phyloP scores from a whole-genome alignment of 2,113 vertebrate genomes.

The Myotis davidii region DNA sequence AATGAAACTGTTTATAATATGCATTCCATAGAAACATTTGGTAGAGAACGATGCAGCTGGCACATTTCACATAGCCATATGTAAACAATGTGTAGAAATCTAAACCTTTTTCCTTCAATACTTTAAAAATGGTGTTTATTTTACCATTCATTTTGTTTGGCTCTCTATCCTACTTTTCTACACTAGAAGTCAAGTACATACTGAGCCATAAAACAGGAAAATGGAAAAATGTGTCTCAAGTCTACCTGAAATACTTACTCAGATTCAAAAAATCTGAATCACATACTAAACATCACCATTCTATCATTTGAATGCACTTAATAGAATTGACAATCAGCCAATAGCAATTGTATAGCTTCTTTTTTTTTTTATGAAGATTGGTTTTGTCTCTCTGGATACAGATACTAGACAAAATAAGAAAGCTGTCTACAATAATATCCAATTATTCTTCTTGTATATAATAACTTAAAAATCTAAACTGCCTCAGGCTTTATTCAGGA shows the following conservation, averaged over 20 bases:
- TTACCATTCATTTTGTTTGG: slow-evolving; percentile 1
- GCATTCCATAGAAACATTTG: background rate
- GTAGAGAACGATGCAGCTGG: background rate
- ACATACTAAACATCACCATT: background rate
- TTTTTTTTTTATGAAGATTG: background rate
- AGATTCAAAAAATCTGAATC: background rate
- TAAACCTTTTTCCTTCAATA: background rate
- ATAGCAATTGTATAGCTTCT: background rate
- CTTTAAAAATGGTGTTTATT: background rate
- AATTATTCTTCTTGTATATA: background rate
- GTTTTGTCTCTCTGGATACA: background rate
- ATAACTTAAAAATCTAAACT: background rate
- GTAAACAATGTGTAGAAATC: background rate
- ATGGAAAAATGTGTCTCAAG: background rate
- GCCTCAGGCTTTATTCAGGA: background rate
- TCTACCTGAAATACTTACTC: background rate
- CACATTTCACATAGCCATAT: background rate
- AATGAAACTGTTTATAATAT: background rate
- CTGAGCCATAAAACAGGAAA: background rate
- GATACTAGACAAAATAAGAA: background rate
- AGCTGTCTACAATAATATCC: background rate
- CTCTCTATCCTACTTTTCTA: background rate
- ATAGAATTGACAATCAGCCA: background rate
- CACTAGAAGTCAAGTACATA: background rate
- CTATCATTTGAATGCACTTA: background rate